Evolutionary conservation across 2,113 vertebrate genomes (phyloP).

Genomic region (Anguilla rostrata): DNA sequence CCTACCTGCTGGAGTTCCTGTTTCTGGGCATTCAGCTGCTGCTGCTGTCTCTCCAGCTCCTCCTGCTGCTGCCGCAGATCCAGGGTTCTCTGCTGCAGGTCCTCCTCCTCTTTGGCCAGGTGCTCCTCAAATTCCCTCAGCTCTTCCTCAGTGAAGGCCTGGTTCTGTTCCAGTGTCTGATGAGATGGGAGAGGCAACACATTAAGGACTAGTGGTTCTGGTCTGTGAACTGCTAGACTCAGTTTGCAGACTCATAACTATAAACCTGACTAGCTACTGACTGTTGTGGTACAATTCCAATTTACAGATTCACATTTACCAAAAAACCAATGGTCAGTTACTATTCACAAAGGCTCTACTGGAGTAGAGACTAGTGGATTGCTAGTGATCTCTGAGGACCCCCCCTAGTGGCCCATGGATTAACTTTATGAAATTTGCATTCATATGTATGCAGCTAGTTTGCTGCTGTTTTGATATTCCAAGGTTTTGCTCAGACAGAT

Average conservation of each 20-base stretch:
- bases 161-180: slow-evolving; percentile 91
- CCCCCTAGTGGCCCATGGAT: no score
- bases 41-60: slow-evolving; percentile 85
- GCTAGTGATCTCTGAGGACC: no score
- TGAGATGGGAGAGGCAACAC: slow-evolving; percentile 27
- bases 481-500: no score
- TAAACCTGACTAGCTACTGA: no score
- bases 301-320: no score
- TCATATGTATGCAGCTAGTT: no score
- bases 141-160: slow-evolving; percentile 88
- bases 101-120: slow-evolving; percentile 81
- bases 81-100: slow-evolving; percentile 78
- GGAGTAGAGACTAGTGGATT: no score
- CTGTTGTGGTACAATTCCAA: not conserved
- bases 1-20: slow-evolving; percentile 86
- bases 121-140: slow-evolving; percentile 90
- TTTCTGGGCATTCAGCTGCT: slow-evolving; percentile 90
- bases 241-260: no score
- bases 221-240: not conserved
- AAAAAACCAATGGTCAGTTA: no score
- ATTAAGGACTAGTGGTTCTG: not conserved
- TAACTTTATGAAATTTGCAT: no score
- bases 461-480: no score
- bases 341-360: no score
- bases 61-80: slow-evolving; percentile 88